phyloP scores from a whole-genome alignment of 2,113 vertebrate species.

The Pachyramphus minor region DNA sequence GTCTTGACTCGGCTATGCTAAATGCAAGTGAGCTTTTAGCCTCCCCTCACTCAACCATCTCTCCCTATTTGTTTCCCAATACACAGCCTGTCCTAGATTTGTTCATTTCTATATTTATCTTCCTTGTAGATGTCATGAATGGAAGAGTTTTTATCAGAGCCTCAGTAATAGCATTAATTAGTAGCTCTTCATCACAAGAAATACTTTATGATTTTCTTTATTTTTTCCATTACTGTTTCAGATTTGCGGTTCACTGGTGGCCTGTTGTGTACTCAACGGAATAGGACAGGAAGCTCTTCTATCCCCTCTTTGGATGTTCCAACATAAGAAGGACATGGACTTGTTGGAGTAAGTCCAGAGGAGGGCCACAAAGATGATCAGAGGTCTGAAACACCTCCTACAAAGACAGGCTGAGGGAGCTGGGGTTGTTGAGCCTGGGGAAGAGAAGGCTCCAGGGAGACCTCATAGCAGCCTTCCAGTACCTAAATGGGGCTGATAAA shows the following conservation, averaged over 20 bases:
- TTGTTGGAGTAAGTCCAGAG: background rate
- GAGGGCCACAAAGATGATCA: background rate
- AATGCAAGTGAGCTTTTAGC: background rate
- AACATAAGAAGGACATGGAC: background rate
- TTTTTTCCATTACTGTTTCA: background rate
- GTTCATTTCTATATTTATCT: background rate
- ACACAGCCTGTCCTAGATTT: background rate
- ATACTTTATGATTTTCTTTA: background rate
- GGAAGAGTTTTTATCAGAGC: background rate
- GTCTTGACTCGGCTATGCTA: background rate
- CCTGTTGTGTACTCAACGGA: background rate
- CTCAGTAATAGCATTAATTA: background rate
- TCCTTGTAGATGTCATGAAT: background rate
- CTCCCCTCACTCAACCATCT: background rate
- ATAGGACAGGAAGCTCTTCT: background rate
- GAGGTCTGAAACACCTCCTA: background rate
- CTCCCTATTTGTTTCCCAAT: background rate
- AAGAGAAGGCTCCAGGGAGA: background rate
- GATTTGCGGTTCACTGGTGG: background rate
- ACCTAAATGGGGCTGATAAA: background rate
- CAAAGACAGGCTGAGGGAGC: background rate
- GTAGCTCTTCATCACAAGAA: background rate
- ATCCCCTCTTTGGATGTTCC: background rate
- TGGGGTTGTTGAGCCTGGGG: background rate
- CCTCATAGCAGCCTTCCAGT: background rate